These are phyloP conservation scores for Acromyrmex heyeri DNA, from an alignment of 1,140 invertebrate species.

Conservation along the genomic window DNA sequence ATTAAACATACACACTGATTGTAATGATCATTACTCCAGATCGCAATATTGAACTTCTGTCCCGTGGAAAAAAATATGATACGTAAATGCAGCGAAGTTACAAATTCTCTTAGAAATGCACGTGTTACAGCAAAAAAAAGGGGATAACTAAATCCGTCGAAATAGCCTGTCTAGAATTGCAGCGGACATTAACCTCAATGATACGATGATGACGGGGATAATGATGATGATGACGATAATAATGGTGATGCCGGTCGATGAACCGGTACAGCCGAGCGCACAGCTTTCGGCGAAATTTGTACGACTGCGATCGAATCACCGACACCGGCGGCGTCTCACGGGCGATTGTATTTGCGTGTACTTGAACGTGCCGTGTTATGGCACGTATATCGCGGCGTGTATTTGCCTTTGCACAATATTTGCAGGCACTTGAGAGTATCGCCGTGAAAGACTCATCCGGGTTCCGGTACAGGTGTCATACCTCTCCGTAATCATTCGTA, in stretches of 20 bases:
- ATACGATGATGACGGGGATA: slow-evolving; percentile 50
- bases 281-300: slow-evolving; percentile 57
- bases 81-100: background rate
- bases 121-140: slow-evolving; percentile 11
- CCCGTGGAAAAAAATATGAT: background rate
- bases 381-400: slow-evolving; percentile 24
- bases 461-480: slow-evolving; percentile 63
- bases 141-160: slow-evolving; percentile 13
- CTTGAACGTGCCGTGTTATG: slow-evolving; percentile 46
- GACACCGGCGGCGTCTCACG: slow-evolving; percentile 27
- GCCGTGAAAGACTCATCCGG: slow-evolving; percentile 32
- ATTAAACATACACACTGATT: background rate
- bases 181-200: slow-evolving; percentile 57
- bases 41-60: background rate
- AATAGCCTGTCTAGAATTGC: slow-evolving; percentile 30
- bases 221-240: slow-evolving; percentile 31
- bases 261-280: slow-evolving; percentile 1
- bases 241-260: slow-evolving; percentile 31
- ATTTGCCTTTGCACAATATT: slow-evolving; percentile 67
- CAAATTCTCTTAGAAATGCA: background rate
- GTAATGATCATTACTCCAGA: background rate
- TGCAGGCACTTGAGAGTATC: slow-evolving; percentile 47
- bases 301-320: slow-evolving; percentile 29
- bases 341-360: slow-evolving; percentile 51
- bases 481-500: background rate